Conservation (phyloP, 2,888 invertebrate genomes). For the Ormyrus labotus region DNA sequence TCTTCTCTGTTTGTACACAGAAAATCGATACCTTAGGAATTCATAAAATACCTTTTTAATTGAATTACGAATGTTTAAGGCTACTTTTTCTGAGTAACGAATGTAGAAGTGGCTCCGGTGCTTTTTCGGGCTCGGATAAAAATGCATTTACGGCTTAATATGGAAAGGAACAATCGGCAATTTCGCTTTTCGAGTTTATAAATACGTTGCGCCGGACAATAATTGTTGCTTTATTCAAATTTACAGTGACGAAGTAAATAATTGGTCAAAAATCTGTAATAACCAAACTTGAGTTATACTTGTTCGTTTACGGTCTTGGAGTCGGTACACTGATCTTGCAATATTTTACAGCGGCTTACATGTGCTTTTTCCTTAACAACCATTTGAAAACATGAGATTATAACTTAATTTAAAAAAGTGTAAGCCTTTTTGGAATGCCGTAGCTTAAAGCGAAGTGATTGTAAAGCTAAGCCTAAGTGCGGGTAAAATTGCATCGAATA, state of each 20-base stretch:
- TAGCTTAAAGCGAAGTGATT: neutral
- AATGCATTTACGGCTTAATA: slow-evolving; percentile 29
- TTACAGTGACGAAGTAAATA: neutral
- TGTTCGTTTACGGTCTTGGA: neutral
- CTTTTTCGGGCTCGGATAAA: neutral
- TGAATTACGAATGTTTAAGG: slow-evolving; percentile 42
- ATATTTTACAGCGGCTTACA: slow-evolving; percentile 20
- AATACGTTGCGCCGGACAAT: too few species aligned
- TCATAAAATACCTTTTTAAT: slow-evolving; percentile 56
- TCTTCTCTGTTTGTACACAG: slow-evolving; percentile 45
- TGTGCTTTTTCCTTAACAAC: neutral
- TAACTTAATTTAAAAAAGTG: slow-evolving; percentile 9
- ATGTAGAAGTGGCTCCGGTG: neutral
- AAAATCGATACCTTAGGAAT: slow-evolving; percentile 51
- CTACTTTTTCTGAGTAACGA: slow-evolving; percentile 38
- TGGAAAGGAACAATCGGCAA: neutral
- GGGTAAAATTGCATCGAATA: neutral
- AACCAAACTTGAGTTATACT: neutral
- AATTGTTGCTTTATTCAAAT: neutral
- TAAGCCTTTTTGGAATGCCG: slow-evolving; percentile 4
- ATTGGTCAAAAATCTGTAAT: neutral
- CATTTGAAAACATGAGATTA: neutral
- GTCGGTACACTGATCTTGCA: neutral
- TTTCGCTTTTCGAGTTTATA: too few species aligned
- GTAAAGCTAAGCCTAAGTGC: neutral